Conservation (phyloP, 1,140 invertebrate genomes). For the fruit fly (Drosophila melanogaster) region DNA sequence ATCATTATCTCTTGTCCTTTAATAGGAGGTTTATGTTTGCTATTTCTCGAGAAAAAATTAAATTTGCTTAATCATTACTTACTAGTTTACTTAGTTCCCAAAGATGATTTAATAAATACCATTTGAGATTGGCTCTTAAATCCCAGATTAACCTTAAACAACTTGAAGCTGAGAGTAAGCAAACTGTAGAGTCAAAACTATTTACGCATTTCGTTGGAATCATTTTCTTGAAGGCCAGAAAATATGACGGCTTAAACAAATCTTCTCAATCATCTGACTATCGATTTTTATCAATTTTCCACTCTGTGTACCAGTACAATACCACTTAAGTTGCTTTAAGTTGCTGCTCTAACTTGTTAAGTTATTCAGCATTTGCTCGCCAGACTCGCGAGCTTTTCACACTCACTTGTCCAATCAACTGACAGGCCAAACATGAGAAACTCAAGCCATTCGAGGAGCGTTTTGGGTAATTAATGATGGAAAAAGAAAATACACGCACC, state of each 20-base stretch:
- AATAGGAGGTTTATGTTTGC: too few relatives aligned
- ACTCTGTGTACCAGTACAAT: conserved; percentile 33
- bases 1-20: too few relatives aligned
- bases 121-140: neutral
- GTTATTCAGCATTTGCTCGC: conserved; percentile 37
- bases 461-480: conserved; percentile 71
- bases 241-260: conserved; percentile 27
- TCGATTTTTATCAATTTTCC: conserved; percentile 60
- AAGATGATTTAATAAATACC: neutral
- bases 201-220: neutral
- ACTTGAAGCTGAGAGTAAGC: neutral
- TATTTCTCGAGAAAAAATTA: too few relatives aligned
- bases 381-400: conserved; percentile 2
- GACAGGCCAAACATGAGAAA: conserved; percentile 35
- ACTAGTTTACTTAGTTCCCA: too few relatives aligned
- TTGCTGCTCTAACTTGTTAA: conserved; percentile 19
- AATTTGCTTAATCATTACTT: too few relatives aligned
- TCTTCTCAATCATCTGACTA: conserved; percentile 40
- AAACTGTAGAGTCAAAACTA: neutral
- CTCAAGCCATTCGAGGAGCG: conserved; percentile 24
- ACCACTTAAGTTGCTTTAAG: conserved; percentile 42
- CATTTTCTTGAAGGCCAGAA: neutral
- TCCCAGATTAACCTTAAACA: neutral
- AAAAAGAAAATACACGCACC: conserved; percentile 19
- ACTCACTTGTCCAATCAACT: conserved; percentile 38